These are phyloP conservation scores for Bradypodion ventrale DNA, from an alignment of 2,797 vertebrate species.

Conservation along the genomic window DNA sequence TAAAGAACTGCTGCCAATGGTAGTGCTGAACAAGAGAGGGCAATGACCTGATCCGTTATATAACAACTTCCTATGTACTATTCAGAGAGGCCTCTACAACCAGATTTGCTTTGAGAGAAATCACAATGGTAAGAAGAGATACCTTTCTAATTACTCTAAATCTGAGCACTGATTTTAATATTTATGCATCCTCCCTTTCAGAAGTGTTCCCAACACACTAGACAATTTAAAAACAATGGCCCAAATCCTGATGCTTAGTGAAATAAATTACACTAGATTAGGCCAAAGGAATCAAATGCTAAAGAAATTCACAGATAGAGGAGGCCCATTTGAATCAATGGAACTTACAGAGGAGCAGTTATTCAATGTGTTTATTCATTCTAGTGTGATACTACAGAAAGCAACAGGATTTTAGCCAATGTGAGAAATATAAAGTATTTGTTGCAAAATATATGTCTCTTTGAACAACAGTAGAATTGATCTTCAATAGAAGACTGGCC, in stretches of 20 bases:
- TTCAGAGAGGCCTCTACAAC: background rate
- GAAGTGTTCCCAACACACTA: background rate
- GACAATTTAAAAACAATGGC: background rate
- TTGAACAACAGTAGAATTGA: background rate
- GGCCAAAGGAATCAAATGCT: too few relatives aligned
- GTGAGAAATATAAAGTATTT: background rate
- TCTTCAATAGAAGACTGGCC: too few relatives aligned
- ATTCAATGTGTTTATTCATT: too few relatives aligned
- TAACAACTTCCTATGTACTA: background rate
- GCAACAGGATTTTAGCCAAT: too few relatives aligned
- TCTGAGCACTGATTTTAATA: background rate
- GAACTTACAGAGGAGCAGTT: too few relatives aligned
- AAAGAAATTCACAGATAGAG: too few relatives aligned
- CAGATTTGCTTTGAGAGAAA: background rate
- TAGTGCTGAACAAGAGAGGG: background rate
- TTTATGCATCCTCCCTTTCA: background rate
- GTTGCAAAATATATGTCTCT: background rate
- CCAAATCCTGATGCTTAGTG: background rate
- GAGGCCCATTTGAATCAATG: too few relatives aligned
- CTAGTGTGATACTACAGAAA: too few relatives aligned
- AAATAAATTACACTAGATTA: too few relatives aligned
- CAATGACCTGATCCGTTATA: background rate
- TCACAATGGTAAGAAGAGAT: background rate
- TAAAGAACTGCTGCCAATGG: background rate
- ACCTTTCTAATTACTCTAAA: background rate